Percentiles rank a stretch among this genome's conserved stretches.
Evolutionary conservation across 2,113 vertebrate genomes (phyloP).

Genomic region (Stomatorhinus ivindoensis): DNA sequence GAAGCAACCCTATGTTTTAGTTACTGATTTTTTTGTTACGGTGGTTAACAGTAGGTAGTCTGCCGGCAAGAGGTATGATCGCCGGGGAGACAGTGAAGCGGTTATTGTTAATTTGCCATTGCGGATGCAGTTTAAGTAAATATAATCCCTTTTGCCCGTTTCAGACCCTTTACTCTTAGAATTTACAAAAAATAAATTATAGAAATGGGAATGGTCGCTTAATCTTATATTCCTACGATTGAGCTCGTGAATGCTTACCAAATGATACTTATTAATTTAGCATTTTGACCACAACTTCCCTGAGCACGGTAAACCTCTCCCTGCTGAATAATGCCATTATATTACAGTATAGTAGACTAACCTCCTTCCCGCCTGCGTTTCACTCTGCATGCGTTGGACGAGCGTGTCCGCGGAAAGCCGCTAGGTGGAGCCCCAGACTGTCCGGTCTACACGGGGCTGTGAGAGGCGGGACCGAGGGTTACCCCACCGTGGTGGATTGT

Average conservation of each 20-base stretch:
- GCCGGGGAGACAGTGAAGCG: not conserved
- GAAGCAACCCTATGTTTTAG: not conserved
- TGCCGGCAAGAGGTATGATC: not conserved
- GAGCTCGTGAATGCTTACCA: slow-evolving; percentile 7
- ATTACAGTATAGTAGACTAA: not conserved
- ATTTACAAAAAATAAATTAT: not conserved
- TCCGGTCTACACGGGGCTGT: not conserved
- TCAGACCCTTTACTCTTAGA: not conserved
- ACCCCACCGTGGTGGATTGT: slow-evolving; percentile 1
- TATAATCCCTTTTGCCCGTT: not conserved
- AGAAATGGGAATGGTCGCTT: slow-evolving; percentile 3
- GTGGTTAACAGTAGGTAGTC: not conserved
- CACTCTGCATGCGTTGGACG: not conserved
- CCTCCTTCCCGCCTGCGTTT: not conserved
- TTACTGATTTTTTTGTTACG: not conserved
- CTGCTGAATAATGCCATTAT: not conserved
- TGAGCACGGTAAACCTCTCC: not conserved
- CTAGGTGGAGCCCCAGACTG: not conserved
- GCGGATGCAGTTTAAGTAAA: not conserved
- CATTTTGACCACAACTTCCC: not conserved
- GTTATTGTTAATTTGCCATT: not conserved
- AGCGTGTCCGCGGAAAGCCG: not conserved
- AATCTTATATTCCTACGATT: slow-evolving; percentile 3
- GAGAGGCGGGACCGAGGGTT: slow-evolving; percentile 48
- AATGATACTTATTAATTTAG: not conserved